A percentile compares a stretch with the other conserved stretches of the same genome.
phyloP scores from a whole-genome alignment of 2,797 vertebrate genomes.

The Coregonus ussuriensis region DNA sequence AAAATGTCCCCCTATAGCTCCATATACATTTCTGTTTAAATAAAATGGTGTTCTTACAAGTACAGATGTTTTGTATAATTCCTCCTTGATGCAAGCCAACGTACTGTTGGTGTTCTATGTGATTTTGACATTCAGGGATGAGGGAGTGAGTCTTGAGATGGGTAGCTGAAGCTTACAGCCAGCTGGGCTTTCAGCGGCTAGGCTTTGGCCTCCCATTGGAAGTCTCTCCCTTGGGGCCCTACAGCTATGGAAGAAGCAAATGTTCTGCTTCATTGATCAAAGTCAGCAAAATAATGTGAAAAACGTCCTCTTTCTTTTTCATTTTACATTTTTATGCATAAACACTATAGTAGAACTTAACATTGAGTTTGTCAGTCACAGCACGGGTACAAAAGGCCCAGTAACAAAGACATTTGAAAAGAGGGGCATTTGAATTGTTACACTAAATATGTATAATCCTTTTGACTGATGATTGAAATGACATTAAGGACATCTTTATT shows the following conservation, averaged over 20 bases:
- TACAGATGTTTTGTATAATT: neutral
- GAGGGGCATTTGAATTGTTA: conserved; percentile 14
- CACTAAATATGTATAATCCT: conserved; percentile 61
- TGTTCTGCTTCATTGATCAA: conserved; percentile 63
- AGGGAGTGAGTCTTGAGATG: conserved; percentile 38
- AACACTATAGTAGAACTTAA: conserved; percentile 42
- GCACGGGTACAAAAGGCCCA: conserved; percentile 34
- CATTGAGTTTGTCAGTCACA: conserved; percentile 57
- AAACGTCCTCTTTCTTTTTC: conserved; percentile 27
- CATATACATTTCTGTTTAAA: no score
- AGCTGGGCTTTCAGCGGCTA: conserved; percentile 39
- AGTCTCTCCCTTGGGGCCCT: conserved; percentile 20
- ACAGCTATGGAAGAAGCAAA: conserved; percentile 42
- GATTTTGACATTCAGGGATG: neutral
- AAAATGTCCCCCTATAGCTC: no score
- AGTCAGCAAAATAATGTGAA: conserved; percentile 52
- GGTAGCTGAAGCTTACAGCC: conserved; percentile 44
- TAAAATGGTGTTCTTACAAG: no score
- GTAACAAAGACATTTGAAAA: conserved; percentile 40
- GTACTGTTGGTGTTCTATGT: neutral
- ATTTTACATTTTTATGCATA: conserved; percentile 44
- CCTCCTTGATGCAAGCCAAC: neutral
- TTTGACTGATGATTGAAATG: conserved; percentile 53
- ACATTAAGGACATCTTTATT: conserved; percentile 64
- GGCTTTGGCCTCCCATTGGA: conserved; percentile 39